Evolutionary conservation across 1,140 invertebrate genomes (phyloP).

Genomic region (Magallana ariakensis): DNA sequence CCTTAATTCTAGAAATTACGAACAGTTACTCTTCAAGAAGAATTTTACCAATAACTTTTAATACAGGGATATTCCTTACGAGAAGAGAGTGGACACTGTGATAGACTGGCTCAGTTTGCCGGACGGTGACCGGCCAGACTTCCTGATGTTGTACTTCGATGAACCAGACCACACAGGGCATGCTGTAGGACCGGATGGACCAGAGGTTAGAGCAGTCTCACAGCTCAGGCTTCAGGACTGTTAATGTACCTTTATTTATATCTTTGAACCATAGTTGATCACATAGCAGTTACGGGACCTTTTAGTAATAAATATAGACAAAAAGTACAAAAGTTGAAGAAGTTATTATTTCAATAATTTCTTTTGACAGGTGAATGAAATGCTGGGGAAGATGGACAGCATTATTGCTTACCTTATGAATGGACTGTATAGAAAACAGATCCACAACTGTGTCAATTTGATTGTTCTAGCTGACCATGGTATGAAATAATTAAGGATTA

Average conservation of each 20-base stretch:
- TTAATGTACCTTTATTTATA: no score
- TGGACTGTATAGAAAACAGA: slow-evolving; percentile 79
- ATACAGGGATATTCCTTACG: slow-evolving; percentile 58
- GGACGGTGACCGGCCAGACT: slow-evolving; percentile 77
- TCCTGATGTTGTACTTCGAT: slow-evolving; percentile 87
- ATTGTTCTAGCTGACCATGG: slow-evolving; percentile 77
- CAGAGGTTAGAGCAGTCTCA: slow-evolving; percentile 51
- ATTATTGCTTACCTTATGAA: slow-evolving; percentile 85
- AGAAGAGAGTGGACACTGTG: slow-evolving; percentile 82
- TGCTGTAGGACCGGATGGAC: slow-evolving; percentile 77
- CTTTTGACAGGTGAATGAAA: slow-evolving; percentile 71
- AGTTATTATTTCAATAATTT: background rate
- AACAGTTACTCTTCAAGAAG: no score
- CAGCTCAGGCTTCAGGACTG: no score
- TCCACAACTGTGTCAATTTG: slow-evolving; percentile 78
- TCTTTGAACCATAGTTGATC: no score
- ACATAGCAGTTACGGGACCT: no score
- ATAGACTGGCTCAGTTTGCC: slow-evolving; percentile 84
- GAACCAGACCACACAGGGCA: slow-evolving; percentile 86
- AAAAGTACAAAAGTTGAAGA: no score
- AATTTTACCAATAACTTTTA: background rate
- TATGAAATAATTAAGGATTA: slow-evolving; percentile 33
- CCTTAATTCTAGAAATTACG: no score
- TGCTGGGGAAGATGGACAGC: slow-evolving; percentile 82
- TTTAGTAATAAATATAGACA: no score